Evolutionary conservation across 2,888 invertebrate species (phyloP), one percentile per base, ranked within the genome.

Genomic region (Perizoma flavofasciatum): DNA sequence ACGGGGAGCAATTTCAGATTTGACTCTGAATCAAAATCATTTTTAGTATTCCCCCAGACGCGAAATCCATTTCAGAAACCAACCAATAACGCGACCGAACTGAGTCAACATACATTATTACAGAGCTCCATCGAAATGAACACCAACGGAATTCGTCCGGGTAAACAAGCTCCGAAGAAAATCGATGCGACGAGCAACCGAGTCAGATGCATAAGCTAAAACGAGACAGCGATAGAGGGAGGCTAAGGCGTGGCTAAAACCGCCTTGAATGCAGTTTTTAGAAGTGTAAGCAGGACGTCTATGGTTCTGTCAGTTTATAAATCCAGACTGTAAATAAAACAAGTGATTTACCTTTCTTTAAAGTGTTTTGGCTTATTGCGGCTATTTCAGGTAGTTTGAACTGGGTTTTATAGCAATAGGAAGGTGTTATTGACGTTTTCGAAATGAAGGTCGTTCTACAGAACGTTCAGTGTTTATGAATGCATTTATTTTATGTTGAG

Each of bases 161-260:
- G 86, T 88, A 89, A 89, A 89, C 88, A 89, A 81, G 80, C 79
- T 72, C 68, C 66, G 72, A 67, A 66, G 75, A 81, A 82, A 87
- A 88, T 88, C 88, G 86, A 88, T 88, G 87, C 74, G 70, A 45
- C 61, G 80, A 48, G 75, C 73, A 74, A 75, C 81, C 66, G 82
- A 63, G 62, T 6, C 45, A 80, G 70, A 72, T 41, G 56, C 59
- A 61, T 69, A 68, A 74, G 65, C 69, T 68, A 59, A 73, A 73
- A 71, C 65, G 70, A 53, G 70, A 72, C 61, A 70, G 69, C 74
- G 72, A 67, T 41, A 63, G 57, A 68, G 66, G 82, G 81, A 75
- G 77, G 80, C 75, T 78, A 75, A 86, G 89, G 89, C 88, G 89
- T 82, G 87, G 88, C 83, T 79, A 72, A 72, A 66, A 70, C 71